Base-by-base conservation (phyloP, 1,140 invertebrate genomes). In the Stenopsyche tienmushanensis region DNA sequence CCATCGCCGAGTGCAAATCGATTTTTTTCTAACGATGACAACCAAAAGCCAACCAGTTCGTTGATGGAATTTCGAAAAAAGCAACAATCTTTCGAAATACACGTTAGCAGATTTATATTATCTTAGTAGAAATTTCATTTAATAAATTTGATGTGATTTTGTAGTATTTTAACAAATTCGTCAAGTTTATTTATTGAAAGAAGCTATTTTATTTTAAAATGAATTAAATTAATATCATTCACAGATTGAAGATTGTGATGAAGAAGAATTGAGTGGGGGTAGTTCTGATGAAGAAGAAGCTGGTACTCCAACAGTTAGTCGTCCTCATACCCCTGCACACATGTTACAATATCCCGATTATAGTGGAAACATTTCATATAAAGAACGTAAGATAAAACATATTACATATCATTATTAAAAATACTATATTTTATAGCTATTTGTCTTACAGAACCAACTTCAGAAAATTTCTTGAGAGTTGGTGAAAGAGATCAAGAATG, bases 181-280 rank as follows among this genome's bases (percentile, higher is more conserved):
- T 9, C 8, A 41, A 41, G n/a, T 9, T 41, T 41, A n/a, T 41
- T 41, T 41, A n/a, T 41, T 8, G 39, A 41, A 41, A 41, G n/a
- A 41, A 9, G 39, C 39, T 9, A 41, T n/a, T 41, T 15, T 49
- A 17, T 18, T 41, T 41, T 41, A 15, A 49, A 49, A 15, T 49
- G 7, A n/a, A n/a, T n/a, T 7, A 15, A 49, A 8, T n/a, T n/a
- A n/a, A n/a, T n/a, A n/a, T n/a, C n/a, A n/a, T n/a, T n/a, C n/a
- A n/a, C n/a, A 81, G 77, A 73, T 81, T 45, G 80, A 81, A 67
- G 79, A 81, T 63, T 81, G 80, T 50, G 80, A 81, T 70, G 80
- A 81, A 63, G 78, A 80, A 68, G 79, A 80, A 68, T 77, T 79
- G 70, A 72, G 77, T 44, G 72, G 76, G 26, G 78, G 77, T 23